Evolutionary conservation across 1,140 invertebrate genomes (phyloP).

Genomic region (Holotrichia oblita): DNA sequence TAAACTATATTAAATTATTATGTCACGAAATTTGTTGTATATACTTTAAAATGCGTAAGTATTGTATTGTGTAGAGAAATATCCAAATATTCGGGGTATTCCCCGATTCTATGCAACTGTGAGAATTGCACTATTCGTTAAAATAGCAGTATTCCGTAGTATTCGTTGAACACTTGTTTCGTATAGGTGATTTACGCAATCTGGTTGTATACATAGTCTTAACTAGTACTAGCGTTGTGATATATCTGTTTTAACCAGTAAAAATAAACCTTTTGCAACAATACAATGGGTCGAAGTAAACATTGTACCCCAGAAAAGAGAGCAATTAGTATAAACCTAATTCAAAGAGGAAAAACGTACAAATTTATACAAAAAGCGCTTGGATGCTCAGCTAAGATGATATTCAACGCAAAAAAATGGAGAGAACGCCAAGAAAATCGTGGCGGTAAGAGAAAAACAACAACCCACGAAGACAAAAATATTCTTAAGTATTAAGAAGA

Average conservation of each 20-base stretch:
- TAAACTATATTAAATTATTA: too few species aligned
- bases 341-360: slow-evolving; percentile 13
- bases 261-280: background rate
- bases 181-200: background rate
- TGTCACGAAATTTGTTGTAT: too few species aligned
- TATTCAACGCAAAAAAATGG: background rate
- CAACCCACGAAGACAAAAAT: background rate
- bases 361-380: background rate
- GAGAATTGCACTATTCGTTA: background rate
- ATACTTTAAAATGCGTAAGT: background rate
- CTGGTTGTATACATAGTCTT: background rate
- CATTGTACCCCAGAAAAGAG: background rate
- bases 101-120: background rate
- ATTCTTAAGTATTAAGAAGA: background rate
- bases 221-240: background rate
- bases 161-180: background rate
- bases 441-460: background rate
- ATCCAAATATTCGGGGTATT: background rate
- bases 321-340: background rate
- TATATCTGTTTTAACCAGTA: background rate
- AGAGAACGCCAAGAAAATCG: background rate
- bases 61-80: background rate
- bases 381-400: background rate
- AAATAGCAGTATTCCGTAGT: background rate
- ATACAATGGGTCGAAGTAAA: background rate